These are phyloP conservation scores for Agriotes lineatus DNA, from an alignment of 2,888 invertebrate species.

Conservation along the genomic window DNA sequence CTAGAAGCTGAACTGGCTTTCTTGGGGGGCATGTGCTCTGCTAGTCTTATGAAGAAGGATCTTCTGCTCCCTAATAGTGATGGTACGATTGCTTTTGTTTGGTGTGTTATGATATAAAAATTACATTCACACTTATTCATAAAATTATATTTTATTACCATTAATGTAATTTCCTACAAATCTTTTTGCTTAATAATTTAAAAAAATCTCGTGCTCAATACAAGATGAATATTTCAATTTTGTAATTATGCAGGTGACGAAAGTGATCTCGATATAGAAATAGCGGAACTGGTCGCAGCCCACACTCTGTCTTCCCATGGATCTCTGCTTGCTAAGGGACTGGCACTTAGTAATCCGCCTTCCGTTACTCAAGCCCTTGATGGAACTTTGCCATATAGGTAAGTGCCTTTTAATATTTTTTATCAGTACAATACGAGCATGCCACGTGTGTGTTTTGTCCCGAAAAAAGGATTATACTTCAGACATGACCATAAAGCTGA, in stretches of 20 bases:
- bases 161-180: too few species aligned
- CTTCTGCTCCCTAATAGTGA: conserved; percentile 74
- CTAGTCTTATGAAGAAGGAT: conserved; percentile 88
- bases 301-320: conserved; percentile 74
- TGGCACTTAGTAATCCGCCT: conserved; percentile 88
- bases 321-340: conserved; percentile 86
- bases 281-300: conserved; percentile 77
- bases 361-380: conserved; percentile 92
- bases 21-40: conserved; percentile 91
- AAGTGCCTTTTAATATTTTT: conserved; percentile 61
- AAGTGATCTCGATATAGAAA: conserved; percentile 78
- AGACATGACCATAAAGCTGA: too few species aligned
- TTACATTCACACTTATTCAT: too few species aligned
- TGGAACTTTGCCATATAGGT: conserved; percentile 87
- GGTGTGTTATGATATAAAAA: too few species aligned
- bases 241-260: conserved; percentile 72
- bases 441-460: too few species aligned
- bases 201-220: too few species aligned
- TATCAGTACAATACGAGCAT: too few species aligned
- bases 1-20: conserved; percentile 92
- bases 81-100: too few species aligned
- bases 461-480: too few species aligned
- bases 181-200: too few species aligned
- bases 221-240: too few species aligned
- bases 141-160: too few species aligned